These are phyloP conservation scores for Drosophila lacteicornis DNA, from an alignment of 1,140 invertebrate species.

Conservation along the genomic window DNA sequence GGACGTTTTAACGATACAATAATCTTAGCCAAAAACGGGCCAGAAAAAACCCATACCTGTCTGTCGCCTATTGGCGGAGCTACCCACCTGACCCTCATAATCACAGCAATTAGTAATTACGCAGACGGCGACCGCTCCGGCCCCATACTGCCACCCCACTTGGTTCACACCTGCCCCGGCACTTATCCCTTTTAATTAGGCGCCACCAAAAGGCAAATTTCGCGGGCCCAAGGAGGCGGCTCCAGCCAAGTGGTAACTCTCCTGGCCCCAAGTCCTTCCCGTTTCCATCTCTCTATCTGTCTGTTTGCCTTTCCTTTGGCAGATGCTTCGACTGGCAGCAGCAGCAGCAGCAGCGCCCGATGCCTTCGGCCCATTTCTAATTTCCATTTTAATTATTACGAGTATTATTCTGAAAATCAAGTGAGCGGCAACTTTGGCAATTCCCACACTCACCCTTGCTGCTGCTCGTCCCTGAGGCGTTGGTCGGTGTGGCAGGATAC, in stretches of 20 bases:
- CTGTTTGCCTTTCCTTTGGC: slow-evolving; percentile 49
- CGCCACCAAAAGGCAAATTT: slow-evolving; percentile 74
- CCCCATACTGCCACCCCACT: slow-evolving; percentile 19
- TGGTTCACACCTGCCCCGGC: slow-evolving; percentile 71
- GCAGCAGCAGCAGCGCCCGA: slow-evolving; percentile 16
- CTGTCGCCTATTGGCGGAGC: background rate
- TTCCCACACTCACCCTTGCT: slow-evolving; percentile 22
- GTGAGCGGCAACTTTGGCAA: slow-evolving; percentile 68
- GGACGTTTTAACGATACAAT: slow-evolving; percentile 11
- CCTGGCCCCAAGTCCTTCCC: background rate
- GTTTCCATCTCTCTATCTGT: slow-evolving; percentile 8
- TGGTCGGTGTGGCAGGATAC: slow-evolving; percentile 4
- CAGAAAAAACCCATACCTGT: background rate
- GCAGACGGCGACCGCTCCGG: slow-evolving; percentile 17
- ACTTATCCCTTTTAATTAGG: slow-evolving; percentile 81
- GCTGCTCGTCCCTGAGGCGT: slow-evolving; percentile 4
- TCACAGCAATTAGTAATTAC: slow-evolving; percentile 80
- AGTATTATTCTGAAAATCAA: slow-evolving; percentile 78
- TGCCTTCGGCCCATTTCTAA: slow-evolving; percentile 67
- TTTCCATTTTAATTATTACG: slow-evolving; percentile 82
- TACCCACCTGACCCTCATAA: slow-evolving; percentile 45
- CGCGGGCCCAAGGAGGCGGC: slow-evolving; percentile 37
- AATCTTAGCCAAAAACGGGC: background rate
- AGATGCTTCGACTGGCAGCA: slow-evolving; percentile 58
- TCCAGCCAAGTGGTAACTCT: slow-evolving; percentile 48